Base-by-base conservation (phyloP, 2,888 invertebrate species). In the Drosophila stalkeri region DNA sequence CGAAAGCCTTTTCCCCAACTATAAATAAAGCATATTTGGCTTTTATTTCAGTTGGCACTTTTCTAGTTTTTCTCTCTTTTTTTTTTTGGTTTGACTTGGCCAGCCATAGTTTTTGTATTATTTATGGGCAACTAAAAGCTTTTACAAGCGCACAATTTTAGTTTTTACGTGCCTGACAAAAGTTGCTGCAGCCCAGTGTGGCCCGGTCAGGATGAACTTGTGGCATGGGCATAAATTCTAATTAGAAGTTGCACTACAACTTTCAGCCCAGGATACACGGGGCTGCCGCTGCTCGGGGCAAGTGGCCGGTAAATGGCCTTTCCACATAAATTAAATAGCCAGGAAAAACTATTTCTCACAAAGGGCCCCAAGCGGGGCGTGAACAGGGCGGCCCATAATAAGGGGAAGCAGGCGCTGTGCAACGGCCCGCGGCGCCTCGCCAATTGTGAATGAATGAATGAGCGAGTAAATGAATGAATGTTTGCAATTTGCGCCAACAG, bases 151-250 rank as follows among this genome's bases (percentile, higher is more conserved):
- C 57, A 47, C 76, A 67, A 72, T 82, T 86, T 80, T 78, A 69
- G 84, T 79, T 88, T 88, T 85, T 87, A 77, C 80, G 75, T 77
- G 77, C 67, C 73, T 72, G 75, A 73, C 78, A 80, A 72, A 77
- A 71, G 80, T 62, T 65, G 20, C 44, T 44, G 49, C 59, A 33
- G 39, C 56, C 14, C 75, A 35, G 59, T 23, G 56, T 43, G 18
- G 51, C 35, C 41, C n/a, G n/a, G 31, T n/a, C 66, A 63, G 57
- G 66, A 41, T 16, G 43, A 35, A 46, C 47, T 57, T 59, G 77
- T 59, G 76, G 77, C 74, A 80, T 77, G 80, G 82, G 83, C 88
- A 88, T 90, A 88, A 90, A 83, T 90, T 85, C 86, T 81, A 90
- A 90, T 90, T 90, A 86, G 77, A 76, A 72, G 55, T 59, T 59